These are phyloP conservation scores for Prunella strophiata DNA, from an alignment of 2,797 vertebrate genomes.

Conservation along the genomic window DNA sequence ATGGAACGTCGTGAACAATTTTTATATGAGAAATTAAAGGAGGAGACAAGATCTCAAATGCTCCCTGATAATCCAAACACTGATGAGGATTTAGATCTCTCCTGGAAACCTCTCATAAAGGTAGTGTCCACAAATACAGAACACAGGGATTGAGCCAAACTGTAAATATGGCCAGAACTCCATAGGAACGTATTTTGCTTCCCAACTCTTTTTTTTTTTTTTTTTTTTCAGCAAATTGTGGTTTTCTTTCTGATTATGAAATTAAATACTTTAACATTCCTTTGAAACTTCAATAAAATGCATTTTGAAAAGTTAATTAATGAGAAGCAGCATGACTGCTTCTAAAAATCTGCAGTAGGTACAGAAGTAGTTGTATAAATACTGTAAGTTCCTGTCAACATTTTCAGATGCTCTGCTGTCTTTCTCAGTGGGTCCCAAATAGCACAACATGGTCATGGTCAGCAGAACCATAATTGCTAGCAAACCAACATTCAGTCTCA, in stretches of 20 bases:
- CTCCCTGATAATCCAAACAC: constrained; percentile 74
- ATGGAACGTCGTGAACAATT: constrained; percentile 35
- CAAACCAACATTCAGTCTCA: not conserved
- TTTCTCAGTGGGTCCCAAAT: not conserved
- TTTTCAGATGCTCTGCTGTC: not conserved
- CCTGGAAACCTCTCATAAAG: constrained; percentile 89
- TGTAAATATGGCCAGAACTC: not conserved
- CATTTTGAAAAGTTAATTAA: not conserved
- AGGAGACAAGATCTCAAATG: constrained; percentile 67
- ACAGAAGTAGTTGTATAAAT: not conserved
- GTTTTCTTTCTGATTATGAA: not conserved
- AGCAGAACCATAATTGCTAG: not conserved
- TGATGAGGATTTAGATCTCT: constrained; percentile 84
- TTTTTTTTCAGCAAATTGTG: not conserved
- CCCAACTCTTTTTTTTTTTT: not conserved
- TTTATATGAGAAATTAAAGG: constrained; percentile 68
- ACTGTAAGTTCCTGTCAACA: not conserved
- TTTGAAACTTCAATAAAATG: not conserved
- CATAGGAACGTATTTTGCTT: not conserved
- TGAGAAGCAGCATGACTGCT: not conserved
- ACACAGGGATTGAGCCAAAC: not conserved
- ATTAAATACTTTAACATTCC: not conserved
- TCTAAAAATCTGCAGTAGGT: not conserved
- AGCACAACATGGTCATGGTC: not conserved
- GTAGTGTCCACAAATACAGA: constrained; percentile 65